Evolutionary conservation across 2,797 vertebrate species (phyloP).

Genomic region (Chaunax sp.): DNA sequence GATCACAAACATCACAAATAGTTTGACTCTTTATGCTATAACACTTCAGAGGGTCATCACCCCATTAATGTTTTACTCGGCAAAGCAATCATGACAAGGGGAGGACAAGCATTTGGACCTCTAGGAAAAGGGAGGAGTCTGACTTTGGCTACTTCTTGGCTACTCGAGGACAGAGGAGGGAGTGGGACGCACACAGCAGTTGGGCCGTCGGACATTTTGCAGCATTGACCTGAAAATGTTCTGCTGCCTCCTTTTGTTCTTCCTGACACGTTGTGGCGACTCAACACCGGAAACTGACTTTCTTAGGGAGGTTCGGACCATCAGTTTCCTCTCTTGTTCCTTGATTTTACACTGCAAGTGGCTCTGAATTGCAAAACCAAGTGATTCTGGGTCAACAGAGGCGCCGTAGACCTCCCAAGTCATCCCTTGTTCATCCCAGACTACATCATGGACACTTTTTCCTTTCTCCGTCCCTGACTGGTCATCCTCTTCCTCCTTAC

Average conservation of each 20-base stretch:
- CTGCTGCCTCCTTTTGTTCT: constrained; percentile 92
- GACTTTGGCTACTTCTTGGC: constrained; percentile 47
- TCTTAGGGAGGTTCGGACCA: constrained; percentile 83
- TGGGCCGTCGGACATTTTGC: constrained; percentile 94
- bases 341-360: constrained; percentile 97
- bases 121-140: constrained; percentile 48
- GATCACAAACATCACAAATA: constrained; percentile 74
- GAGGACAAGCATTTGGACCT: constrained; percentile 66
- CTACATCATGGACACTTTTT: constrained; percentile 89
- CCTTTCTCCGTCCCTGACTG: constrained; percentile 62
- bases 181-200: constrained; percentile 91
- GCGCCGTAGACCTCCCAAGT: constrained; percentile 99
- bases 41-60: constrained; percentile 66
- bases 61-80: constrained; percentile 64
- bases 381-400: constrained; percentile 93
- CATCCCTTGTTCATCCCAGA: constrained; percentile 99
- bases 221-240: constrained; percentile 93
- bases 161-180: constrained; percentile 92
- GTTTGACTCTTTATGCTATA: constrained; percentile 72
- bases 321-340: constrained; percentile 93
- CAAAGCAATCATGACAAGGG: constrained; percentile 49
- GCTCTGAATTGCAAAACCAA: constrained; percentile 98
- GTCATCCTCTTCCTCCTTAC: constrained; percentile 71
- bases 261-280: constrained; percentile 81
- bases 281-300: constrained; percentile 87